Evolutionary conservation across 2,888 invertebrate genomes (phyloP).

Genomic region (Frankliniella fusca): DNA sequence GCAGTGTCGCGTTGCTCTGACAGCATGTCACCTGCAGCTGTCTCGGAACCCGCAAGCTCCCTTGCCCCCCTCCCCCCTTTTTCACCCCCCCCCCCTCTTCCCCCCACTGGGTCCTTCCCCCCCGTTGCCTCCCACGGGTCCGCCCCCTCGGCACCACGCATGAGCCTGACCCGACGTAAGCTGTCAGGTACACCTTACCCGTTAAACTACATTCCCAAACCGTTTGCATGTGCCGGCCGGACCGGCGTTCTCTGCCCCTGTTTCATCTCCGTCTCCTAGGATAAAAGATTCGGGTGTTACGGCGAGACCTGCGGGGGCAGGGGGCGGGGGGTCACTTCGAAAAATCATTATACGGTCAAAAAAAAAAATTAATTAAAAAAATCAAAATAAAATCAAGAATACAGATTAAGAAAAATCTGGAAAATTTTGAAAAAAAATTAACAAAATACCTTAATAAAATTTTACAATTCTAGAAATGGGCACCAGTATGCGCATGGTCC

Average conservation of each 20-base stretch:
- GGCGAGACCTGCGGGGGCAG: no score
- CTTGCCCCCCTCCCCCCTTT: neutral
- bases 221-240: neutral
- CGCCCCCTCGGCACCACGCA: neutral
- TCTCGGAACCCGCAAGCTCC: constrained; percentile 17
- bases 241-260: neutral
- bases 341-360: no score
- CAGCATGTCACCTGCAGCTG: constrained; percentile 23
- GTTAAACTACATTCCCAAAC: neutral
- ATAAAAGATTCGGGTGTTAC: no score
- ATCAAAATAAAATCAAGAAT: no score
- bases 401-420: no score
- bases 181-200: constrained; percentile 17
- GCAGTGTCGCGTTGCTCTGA: neutral
- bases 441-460: no score
- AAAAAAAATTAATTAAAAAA: no score
- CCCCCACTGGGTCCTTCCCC: neutral
- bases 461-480: no score
- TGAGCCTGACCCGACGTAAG: constrained; percentile 11
- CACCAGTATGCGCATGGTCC: no score
- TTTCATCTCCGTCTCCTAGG: neutral
- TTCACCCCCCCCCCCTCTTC: neutral
- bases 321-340: no score
- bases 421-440: no score
- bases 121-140: neutral